Evolutionary conservation across 37 sponge, comb jelly and placozoan genomes (phyloP), one percentile per base, ranked within the genome.

Genomic region (Halichondria panicea): DNA sequence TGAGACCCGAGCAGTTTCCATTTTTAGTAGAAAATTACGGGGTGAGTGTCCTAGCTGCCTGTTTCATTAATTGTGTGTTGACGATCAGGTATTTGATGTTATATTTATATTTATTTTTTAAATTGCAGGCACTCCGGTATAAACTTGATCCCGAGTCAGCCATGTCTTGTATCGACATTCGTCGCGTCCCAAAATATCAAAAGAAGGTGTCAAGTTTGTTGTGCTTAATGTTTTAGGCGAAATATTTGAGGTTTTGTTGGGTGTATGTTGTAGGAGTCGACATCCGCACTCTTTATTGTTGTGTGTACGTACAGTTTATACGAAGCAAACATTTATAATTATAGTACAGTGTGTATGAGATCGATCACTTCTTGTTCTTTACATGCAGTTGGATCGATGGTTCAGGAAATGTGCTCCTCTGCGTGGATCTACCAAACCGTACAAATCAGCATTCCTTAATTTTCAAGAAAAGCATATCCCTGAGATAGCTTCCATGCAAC

Each of bases 11-110:
- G 39, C 93, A 89, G 70, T 82, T 87, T 53, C 72, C 87, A 19
- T 96, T 96, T 55, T 76, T 96, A 55, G 63, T 55, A 19, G 46
- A 86, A 57, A 96, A 96, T 66, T 84, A 85, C 53, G 21, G 76
- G 70, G 90, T 90, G 61, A 33, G 43, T n/a, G 22, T 41, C 18
- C 24, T 24, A 39, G 8, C 33, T 50, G 36, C 11, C 28, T 6
- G 32, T 52, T 3, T 71, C 45, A 43, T 22, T 2, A 9, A n/a
- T 38, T n/a, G 7, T 31, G 4, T 43, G 44, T 37, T 21, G 30
- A 21, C 55, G 22, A 3, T 12, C 22, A 58, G 12, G 60, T 58
- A 58, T 58, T 7, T 27, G 22, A 24, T 22, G 25, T 24, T 22
- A 22, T 7, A 24, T 58, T 19, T 58, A 22, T 22, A 24, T 24